phyloP scores from a whole-genome alignment of 2,888 invertebrate genomes.

The Stegophylla sp. region DNA sequence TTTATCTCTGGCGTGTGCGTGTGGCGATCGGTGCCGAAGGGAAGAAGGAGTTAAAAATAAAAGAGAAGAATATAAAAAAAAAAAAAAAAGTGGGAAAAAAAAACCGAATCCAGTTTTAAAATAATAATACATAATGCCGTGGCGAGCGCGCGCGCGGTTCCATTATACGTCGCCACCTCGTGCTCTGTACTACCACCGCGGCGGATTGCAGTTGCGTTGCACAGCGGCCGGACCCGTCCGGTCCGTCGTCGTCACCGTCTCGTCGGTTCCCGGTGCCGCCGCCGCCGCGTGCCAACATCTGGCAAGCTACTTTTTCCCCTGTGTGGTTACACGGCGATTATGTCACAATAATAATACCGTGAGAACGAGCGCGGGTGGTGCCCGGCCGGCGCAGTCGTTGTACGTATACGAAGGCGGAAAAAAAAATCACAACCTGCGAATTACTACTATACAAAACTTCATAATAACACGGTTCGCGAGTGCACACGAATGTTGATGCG shows the following conservation, averaged over 20 bases:
- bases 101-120: conserved; percentile 55
- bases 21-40: not conserved
- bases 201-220: not conserved
- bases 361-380: not conserved
- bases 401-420: not conserved
- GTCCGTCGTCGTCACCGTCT: not conserved
- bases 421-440: conserved; percentile 14
- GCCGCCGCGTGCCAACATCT: conserved; percentile 30
- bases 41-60: conserved; percentile 45
- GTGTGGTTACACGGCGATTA: not conserved
- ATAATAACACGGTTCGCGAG: not conserved
- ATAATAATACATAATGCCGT: conserved; percentile 22
- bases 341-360: conserved; percentile 28
- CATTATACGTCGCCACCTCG: not conserved
- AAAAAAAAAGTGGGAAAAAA: not conserved
- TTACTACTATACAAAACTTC: not conserved
- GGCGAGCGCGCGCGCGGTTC: conserved; percentile 12
- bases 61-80: not conserved
- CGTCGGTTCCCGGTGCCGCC: too few species aligned
- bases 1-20: conserved; percentile 16
- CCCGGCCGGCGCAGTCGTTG: not conserved
- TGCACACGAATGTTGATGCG: not conserved
- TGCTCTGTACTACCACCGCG: too few species aligned
- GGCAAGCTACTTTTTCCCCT: conserved; percentile 10
- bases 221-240: not conserved